These are phyloP conservation scores for Calvadosia cruxmelitensis DNA, from an alignment of 30 jellyfish, hydroid and myxozoan species.

Conservation along the genomic window DNA sequence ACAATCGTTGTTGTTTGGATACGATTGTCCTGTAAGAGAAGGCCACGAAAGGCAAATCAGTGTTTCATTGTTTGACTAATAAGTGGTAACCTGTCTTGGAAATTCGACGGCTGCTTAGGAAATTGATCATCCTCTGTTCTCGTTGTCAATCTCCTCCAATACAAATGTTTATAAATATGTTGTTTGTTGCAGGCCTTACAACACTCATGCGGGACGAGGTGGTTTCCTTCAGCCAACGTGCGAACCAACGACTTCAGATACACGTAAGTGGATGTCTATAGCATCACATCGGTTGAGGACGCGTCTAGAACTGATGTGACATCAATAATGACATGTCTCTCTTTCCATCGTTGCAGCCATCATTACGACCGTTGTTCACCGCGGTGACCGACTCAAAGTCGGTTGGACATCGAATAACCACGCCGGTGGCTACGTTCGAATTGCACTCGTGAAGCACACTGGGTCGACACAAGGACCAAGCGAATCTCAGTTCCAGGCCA, in stretches of 20 bases:
- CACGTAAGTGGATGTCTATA: not conserved
- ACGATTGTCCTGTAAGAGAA: not conserved
- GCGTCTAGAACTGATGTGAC: too few species aligned
- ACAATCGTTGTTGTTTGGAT: not conserved
- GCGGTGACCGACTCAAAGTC: conserved; percentile 16
- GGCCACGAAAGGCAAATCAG: too few species aligned
- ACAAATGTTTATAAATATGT: not conserved
- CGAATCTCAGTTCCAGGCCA: conserved; percentile 1
- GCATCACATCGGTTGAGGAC: too few species aligned
- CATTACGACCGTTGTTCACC: not conserved
- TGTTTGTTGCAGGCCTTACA: not conserved
- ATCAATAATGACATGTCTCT: too few species aligned
- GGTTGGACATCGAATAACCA: conserved; percentile 66
- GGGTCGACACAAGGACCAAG: not conserved
- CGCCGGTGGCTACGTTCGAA: conserved; percentile 52
- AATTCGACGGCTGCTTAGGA: too few species aligned
- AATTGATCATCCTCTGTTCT: not conserved
- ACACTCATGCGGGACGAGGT: not conserved
- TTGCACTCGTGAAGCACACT: conserved; percentile 22
- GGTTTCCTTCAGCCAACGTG: not conserved
- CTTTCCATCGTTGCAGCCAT: not conserved
- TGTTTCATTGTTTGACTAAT: too few species aligned
- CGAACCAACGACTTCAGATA: not conserved
- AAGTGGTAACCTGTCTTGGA: too few species aligned
- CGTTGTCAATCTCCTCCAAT: not conserved